phyloP scores from a whole-genome alignment of 2,797 vertebrate genomes.

The Emydoidea blandingii region DNA sequence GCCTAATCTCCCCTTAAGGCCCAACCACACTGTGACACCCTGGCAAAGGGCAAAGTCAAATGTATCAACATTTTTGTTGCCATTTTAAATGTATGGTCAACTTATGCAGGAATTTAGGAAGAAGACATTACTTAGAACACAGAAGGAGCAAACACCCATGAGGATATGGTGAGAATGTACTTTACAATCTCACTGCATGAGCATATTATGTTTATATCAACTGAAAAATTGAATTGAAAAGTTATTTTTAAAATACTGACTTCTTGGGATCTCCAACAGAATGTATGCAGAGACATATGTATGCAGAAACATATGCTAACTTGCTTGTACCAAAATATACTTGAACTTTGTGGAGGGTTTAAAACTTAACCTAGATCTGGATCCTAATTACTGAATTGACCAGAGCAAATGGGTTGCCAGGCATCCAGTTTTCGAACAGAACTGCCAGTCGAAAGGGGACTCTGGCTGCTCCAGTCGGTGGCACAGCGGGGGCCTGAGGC shows the following conservation, averaged over 20 bases:
- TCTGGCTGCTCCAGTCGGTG: too few species aligned
- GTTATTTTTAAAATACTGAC: neutral
- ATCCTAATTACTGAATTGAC: neutral
- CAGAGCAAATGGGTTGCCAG: neutral
- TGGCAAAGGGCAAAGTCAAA: neutral
- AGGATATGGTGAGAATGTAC: neutral
- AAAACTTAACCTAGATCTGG: neutral
- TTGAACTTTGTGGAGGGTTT: neutral
- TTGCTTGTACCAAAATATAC: neutral
- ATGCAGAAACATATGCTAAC: neutral
- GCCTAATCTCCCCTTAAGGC: neutral
- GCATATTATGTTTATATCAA: neutral
- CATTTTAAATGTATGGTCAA: neutral
- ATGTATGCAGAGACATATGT: neutral
- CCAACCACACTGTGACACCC: neutral
- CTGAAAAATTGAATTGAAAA: neutral
- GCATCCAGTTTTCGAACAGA: too few species aligned
- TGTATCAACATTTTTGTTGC: neutral
- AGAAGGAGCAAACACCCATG: fast-evolving
- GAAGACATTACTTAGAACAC: neutral
- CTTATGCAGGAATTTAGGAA: neutral
- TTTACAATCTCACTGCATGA: neutral
- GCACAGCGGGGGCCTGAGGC: too few species aligned
- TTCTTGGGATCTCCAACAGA: neutral
- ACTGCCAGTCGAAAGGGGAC: too few species aligned